Conservation (phyloP, 2,113 vertebrate species). For the Meles meles region DNA sequence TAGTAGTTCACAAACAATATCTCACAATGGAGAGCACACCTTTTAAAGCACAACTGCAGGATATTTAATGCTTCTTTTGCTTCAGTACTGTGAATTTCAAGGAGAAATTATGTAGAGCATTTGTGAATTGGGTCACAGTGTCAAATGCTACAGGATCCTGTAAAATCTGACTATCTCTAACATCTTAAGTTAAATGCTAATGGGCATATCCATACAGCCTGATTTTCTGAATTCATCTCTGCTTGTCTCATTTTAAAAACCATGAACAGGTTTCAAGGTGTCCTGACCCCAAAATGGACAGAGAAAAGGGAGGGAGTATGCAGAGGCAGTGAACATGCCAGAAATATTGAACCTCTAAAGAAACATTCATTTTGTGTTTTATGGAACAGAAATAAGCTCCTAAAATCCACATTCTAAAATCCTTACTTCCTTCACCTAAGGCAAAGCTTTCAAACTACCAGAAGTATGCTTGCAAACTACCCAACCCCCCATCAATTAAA, state of each 20-base stretch:
- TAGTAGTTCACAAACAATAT: neutral
- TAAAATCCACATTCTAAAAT: conserved; percentile 39
- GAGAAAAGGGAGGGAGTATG: neutral
- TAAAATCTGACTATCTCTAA: conserved; percentile 47
- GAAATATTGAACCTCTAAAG: conserved; percentile 22
- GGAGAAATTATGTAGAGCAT: neutral
- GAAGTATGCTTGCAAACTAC: conserved; percentile 14
- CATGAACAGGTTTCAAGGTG: neutral
- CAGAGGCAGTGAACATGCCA: neutral
- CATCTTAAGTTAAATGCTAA: conserved; percentile 53
- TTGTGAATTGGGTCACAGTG: conserved; percentile 51
- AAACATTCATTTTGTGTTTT: conserved; percentile 32
- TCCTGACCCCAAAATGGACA: conserved; percentile 2
- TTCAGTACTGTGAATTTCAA: conserved; percentile 41
- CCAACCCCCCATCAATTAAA: conserved; percentile 20
- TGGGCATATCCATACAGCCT: neutral
- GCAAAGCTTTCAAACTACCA: conserved; percentile 37
- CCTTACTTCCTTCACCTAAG: conserved; percentile 2
- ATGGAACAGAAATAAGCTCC: conserved; percentile 33
- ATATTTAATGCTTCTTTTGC: conserved; percentile 32
- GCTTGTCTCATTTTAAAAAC: conserved; percentile 37
- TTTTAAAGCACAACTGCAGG: conserved; percentile 16
- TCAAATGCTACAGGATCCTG: conserved; percentile 34
- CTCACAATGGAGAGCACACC: neutral
- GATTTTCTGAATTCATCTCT: conserved; percentile 37